These are phyloP conservation scores for Scrobipalpa costella DNA, from an alignment of 2,888 invertebrate genomes.

Conservation along the genomic window DNA sequence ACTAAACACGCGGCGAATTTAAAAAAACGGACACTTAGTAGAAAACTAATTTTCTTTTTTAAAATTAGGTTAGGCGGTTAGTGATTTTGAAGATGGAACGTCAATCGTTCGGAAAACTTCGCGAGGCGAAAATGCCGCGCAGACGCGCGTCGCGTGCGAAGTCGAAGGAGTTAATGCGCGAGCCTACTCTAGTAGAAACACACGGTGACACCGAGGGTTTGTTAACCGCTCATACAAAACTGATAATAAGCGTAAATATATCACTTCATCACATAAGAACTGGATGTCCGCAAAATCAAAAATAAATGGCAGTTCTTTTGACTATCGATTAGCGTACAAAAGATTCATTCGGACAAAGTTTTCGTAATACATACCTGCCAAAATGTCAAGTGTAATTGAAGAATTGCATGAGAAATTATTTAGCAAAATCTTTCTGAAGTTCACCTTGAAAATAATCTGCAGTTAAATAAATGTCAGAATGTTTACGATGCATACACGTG, in stretches of 20 bases:
- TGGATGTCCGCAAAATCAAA: conserved; percentile 2
- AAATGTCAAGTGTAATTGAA: conserved; percentile 12
- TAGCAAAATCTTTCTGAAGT: background rate
- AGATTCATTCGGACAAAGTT: background rate
- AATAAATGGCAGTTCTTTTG: conserved; percentile 1
- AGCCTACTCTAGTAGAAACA: conserved; percentile 58
- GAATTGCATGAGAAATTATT: background rate
- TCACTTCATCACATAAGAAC: conserved; percentile 12
- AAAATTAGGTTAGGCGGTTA: conserved; percentile 30
- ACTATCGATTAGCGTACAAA: background rate
- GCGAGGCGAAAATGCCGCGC: conserved; percentile 62
- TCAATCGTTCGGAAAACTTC: conserved; percentile 46
- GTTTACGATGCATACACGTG: background rate
- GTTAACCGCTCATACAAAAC: conserved; percentile 37
- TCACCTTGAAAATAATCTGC: background rate
- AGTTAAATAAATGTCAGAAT: background rate
- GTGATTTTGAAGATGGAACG: conserved; percentile 37
- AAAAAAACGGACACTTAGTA: conserved; percentile 14
- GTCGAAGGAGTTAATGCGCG: conserved; percentile 64
- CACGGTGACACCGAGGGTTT: conserved; percentile 42
- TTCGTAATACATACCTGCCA: conserved; percentile 9
- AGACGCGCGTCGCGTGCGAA: conserved; percentile 71
- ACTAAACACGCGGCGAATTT: conserved; percentile 35
- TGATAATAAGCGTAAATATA: conserved; percentile 25
- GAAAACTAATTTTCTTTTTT: conserved; percentile 34